Evolutionary conservation across 2,797 vertebrate genomes (phyloP).

Genomic region (Hylomyscus alleni): DNA sequence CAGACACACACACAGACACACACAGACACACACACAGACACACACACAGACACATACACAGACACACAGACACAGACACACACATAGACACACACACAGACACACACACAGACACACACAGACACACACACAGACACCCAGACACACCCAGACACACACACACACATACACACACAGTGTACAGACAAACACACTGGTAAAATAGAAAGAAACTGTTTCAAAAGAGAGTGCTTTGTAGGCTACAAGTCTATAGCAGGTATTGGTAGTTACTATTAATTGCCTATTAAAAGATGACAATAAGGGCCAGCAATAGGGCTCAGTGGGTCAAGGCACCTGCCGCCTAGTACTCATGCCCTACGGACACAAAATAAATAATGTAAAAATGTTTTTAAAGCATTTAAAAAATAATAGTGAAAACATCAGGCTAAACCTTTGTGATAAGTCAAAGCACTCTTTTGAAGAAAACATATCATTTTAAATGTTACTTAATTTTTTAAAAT

Average conservation of each 20-base stretch:
- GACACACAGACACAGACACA: not conserved
- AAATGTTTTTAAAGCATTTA: not conserved
- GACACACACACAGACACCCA: too few species aligned
- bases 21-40: not conserved
- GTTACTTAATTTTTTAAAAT: not conserved
- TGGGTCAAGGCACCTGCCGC: not conserved
- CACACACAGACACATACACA: not conserved
- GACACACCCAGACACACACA: too few species aligned
- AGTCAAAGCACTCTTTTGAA: slow-evolving; percentile 52
- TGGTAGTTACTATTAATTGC: not conserved
- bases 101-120: not conserved
- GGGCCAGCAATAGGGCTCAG: not conserved
- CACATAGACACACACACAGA: not conserved
- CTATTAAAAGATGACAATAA: not conserved
- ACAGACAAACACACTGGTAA: not conserved
- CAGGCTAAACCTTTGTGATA: slow-evolving; percentile 42
- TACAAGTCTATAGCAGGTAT: not conserved
- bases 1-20: not conserved
- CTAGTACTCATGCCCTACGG: not conserved
- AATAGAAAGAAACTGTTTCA: not conserved
- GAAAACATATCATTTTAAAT: slow-evolving; percentile 45
- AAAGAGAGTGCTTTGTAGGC: not conserved
- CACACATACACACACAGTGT: not conserved
- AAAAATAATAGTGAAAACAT: slow-evolving; percentile 5
- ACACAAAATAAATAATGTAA: not conserved